Base-by-base conservation (phyloP, 2,888 invertebrate genomes). In the Rapana venosa region DNA sequence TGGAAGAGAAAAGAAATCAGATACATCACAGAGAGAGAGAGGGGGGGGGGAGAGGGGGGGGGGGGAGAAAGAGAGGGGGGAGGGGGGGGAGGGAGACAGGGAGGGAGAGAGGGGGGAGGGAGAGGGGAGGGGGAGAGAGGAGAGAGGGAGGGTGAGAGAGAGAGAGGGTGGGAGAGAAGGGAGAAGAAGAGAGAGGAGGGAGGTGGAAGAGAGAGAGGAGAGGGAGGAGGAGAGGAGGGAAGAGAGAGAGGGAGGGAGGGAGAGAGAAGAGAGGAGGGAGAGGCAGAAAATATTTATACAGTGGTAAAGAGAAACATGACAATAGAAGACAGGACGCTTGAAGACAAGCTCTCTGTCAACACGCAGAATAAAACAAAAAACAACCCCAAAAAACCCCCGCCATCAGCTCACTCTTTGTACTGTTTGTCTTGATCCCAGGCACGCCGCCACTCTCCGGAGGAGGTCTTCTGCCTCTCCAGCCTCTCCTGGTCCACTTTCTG, bases 371-470 rank as follows among this genome's bases (percentile, higher is more conserved):
- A 47, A 47, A 47, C 2, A 47, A 47, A 47, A 2, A 47, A 47
- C 47, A n/a, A n/a, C n/a, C n/a, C n/a, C n/a, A n/a, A n/a, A n/a
- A n/a, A n/a, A n/a, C n/a, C n/a, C n/a, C n/a, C n/a, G n/a, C n/a
- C 17, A n/a, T 70, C 70, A 26, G 26, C 93, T 93, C 89, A 94
- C 94, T 93, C 93, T 84, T 90, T 91, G 70, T 90, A 91, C 56
- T 89, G 88, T 92, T 96, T 96, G 84, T 95, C 94, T 35, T 91
- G 92, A 91, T 96, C 96, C 96, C 96, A 96, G n/a, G 94, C 95
- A 70, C 96, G 91, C 86, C 92, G 93, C 96, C 96, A 96, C 35
- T 94, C 95, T 32, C 96, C 96, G 26, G 93, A 92, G 32, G 93
- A 91, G 79, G 93, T 94, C 91, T 94, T 94, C 88, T 95, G 95